Conservation (phyloP, 2,888 invertebrate genomes). For the Apamea sordens region DNA sequence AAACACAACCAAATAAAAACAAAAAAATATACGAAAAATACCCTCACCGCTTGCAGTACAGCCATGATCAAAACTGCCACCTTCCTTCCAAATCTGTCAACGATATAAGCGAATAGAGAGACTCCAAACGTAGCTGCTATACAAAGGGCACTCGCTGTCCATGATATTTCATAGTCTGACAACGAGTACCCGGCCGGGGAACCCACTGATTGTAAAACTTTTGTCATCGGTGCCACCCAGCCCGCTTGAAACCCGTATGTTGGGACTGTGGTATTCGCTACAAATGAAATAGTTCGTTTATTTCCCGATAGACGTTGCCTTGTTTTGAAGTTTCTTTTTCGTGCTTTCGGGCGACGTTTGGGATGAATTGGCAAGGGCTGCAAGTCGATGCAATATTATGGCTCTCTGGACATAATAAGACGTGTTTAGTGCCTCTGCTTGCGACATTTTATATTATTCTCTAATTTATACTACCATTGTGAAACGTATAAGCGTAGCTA, state of each 20-base stretch:
- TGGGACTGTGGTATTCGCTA: constrained; percentile 81
- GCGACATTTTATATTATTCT: not conserved
- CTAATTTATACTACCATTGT: not conserved
- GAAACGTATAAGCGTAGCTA: no score
- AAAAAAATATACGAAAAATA: not conserved
- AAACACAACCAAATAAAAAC: not conserved
- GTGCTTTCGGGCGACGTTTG: not conserved
- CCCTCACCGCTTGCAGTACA: constrained; percentile 64
- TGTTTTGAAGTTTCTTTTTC: constrained; percentile 7
- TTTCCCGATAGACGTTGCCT: constrained; percentile 25
- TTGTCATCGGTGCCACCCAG: constrained; percentile 83
- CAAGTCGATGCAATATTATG: not conserved
- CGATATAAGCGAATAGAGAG: constrained; percentile 79
- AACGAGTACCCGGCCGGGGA: constrained; percentile 76
- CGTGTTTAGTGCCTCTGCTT: not conserved
- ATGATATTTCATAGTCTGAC: constrained; percentile 76
- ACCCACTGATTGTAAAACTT: constrained; percentile 74
- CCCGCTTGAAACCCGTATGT: constrained; percentile 81
- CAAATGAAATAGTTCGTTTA: constrained; percentile 58
- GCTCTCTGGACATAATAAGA: not conserved
- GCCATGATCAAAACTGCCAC: constrained; percentile 80
- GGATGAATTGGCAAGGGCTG: not conserved
- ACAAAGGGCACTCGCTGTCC: constrained; percentile 82
- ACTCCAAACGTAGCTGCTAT: constrained; percentile 80
- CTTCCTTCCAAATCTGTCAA: constrained; percentile 82